Evolutionary conservation across 2,888 invertebrate species (phyloP).

Genomic region (Cheilosia urbana): DNA sequence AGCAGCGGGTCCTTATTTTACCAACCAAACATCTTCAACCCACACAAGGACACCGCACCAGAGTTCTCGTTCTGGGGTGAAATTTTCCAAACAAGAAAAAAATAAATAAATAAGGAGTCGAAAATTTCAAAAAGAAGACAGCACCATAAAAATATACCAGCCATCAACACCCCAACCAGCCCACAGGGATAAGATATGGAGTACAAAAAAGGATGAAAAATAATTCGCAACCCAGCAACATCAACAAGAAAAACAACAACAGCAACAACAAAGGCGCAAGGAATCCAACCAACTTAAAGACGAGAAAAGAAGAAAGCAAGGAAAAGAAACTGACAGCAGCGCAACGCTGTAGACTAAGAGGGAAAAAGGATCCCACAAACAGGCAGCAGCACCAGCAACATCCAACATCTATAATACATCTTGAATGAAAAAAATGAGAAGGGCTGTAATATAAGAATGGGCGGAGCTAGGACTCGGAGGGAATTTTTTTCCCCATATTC

Average conservation of each 20-base stretch:
- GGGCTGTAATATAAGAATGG: conserved; percentile 73
- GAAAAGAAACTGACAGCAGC: conserved; percentile 62
- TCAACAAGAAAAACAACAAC: too few relatives aligned
- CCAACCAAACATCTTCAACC: conserved; percentile 55
- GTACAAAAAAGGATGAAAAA: conserved; percentile 15
- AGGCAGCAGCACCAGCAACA: conserved; percentile 20
- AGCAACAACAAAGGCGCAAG: conserved; percentile 43
- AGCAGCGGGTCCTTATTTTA: conserved; percentile 35
- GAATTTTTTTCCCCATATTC: conserved; percentile 62
- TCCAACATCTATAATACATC: conserved; percentile 57
- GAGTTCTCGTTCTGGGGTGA: background rate
- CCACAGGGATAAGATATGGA: conserved; percentile 23
- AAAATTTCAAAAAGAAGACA: conserved; percentile 34
- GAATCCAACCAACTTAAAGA: conserved; percentile 58
- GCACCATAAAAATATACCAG: conserved; percentile 23
- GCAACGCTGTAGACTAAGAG: conserved; percentile 40
- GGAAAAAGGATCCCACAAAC: conserved; percentile 42
- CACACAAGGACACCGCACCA: conserved; percentile 43
- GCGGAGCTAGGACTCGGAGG: conserved; percentile 69
- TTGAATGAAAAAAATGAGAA: conserved; percentile 61
- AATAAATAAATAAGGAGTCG: background rate
- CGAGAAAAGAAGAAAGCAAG: conserved; percentile 58
- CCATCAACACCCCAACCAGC: background rate
- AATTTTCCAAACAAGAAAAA: too few relatives aligned
- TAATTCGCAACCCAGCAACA: background rate